Evolutionary conservation across 2,888 invertebrate genomes (phyloP).

Genomic region (Drosophila seclusa): DNA sequence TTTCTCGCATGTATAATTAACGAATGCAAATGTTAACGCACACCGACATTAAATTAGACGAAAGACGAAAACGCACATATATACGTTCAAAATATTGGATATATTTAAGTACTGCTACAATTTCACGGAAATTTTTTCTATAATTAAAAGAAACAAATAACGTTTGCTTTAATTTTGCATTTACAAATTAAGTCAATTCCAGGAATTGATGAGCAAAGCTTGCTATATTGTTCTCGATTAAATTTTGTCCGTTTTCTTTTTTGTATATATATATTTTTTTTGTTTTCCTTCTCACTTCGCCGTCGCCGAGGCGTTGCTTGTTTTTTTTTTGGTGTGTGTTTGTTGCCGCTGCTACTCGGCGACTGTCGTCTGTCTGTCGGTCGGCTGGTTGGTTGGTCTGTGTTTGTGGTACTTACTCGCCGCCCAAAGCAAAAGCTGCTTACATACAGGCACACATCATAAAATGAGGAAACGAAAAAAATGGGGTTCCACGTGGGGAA

Average conservation of each 20-base stretch:
- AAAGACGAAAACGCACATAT: conserved; percentile 60
- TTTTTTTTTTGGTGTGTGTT: conserved; percentile 61
- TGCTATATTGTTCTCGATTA: conserved; percentile 43
- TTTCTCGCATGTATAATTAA: conserved; percentile 42
- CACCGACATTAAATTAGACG: conserved; percentile 62
- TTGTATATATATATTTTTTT: conserved; percentile 8
- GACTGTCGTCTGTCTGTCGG: conserved; percentile 42
- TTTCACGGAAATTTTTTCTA: conserved; percentile 78
- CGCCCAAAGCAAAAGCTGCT: conserved; percentile 60
- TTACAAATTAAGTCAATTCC: conserved; percentile 61
- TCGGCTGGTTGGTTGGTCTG: conserved; percentile 19
- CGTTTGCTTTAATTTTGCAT: conserved; percentile 68
- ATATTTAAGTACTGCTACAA: conserved; percentile 68
- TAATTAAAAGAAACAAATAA: conserved; percentile 68
- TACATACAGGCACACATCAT: conserved; percentile 67
- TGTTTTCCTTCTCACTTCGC: conserved; percentile 10
- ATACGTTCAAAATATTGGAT: conserved; percentile 64
- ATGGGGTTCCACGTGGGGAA: conserved; percentile 70
- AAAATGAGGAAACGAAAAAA: conserved; percentile 72
- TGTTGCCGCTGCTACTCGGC: conserved; percentile 40
- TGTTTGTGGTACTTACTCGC: conserved; percentile 54
- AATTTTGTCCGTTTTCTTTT: conserved; percentile 11
- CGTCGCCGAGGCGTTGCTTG: conserved; percentile 64
- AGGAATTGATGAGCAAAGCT: conserved; percentile 57
- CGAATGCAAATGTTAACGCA: conserved; percentile 50